These are phyloP conservation scores for Aplocera efformata DNA, from an alignment of 2,888 invertebrate genomes.

Conservation along the genomic window DNA sequence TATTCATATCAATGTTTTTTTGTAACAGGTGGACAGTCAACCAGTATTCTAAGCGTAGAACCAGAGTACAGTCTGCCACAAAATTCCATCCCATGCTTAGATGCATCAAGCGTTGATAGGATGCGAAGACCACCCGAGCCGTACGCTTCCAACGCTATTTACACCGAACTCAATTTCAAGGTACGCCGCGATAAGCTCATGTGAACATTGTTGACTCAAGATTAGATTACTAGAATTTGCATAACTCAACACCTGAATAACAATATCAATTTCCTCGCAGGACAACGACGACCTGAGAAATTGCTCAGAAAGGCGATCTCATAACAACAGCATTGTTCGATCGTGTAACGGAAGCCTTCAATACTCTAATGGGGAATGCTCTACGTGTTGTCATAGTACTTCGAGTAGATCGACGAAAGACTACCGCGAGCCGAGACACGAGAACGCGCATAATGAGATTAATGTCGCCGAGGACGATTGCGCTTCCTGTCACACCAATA, in stretches of 20 bases:
- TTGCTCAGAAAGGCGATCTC: slow-evolving; percentile 71
- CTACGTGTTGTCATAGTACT: slow-evolving; percentile 74
- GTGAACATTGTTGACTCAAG: slow-evolving; percentile 51
- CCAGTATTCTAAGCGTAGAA: slow-evolving; percentile 68
- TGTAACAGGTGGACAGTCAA: slow-evolving; percentile 65
- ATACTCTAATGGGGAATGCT: slow-evolving; percentile 74
- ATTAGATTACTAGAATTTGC: slow-evolving; percentile 64
- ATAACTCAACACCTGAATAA: slow-evolving; percentile 30
- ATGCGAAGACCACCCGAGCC: slow-evolving; percentile 72
- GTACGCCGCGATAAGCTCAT: slow-evolving; percentile 64
- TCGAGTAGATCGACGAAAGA: slow-evolving; percentile 75
- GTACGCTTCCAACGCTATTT: slow-evolving; percentile 75
- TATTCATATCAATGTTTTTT: slow-evolving; percentile 13
- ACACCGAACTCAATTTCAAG: slow-evolving; percentile 79
- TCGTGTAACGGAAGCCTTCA: slow-evolving; percentile 75
- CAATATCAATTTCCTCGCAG: slow-evolving; percentile 54
- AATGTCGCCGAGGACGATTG: slow-evolving; percentile 70
- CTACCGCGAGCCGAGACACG: slow-evolving; percentile 69
- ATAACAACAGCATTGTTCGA: slow-evolving; percentile 75
- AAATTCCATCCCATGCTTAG: slow-evolving; percentile 72
- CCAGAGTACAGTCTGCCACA: slow-evolving; percentile 74
- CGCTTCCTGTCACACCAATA: slow-evolving; percentile 70
- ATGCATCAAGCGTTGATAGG: slow-evolving; percentile 67
- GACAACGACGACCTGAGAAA: slow-evolving; percentile 71
- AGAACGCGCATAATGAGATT: slow-evolving; percentile 64